Evolutionary conservation across 1,140 invertebrate genomes (phyloP).

Genomic region (Solenopsis fugax): DNA sequence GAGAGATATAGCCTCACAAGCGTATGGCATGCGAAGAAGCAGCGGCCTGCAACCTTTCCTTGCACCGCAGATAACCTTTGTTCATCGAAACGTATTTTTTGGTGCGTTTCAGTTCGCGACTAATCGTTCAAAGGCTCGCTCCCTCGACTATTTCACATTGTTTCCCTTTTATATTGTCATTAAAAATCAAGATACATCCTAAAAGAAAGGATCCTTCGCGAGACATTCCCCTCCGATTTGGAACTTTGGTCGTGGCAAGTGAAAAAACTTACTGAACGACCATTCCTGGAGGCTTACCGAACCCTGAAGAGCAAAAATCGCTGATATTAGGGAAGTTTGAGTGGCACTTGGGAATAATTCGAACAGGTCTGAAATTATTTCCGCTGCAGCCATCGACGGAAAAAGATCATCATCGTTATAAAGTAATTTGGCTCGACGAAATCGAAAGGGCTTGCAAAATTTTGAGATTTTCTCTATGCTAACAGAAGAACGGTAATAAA

Average conservation of each 20-base stretch:
- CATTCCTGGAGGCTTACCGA: slow-evolving; percentile 10
- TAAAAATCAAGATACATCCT: not conserved
- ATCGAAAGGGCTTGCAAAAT: not conserved
- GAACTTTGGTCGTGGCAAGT: not conserved
- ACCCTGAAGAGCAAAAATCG: not conserved
- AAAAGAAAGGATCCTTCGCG: not conserved
- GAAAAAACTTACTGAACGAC: not conserved
- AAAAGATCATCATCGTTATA: not conserved
- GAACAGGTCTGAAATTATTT: slow-evolving; percentile 37
- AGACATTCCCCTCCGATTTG: not conserved
- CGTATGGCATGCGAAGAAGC: no score
- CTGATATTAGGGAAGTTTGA: slow-evolving; percentile 1
- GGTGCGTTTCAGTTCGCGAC: not conserved
- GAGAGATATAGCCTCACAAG: no score
- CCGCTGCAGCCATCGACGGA: slow-evolving; percentile 7
- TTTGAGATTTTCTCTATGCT: not conserved
- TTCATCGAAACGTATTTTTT: not conserved
- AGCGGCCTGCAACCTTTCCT: no score
- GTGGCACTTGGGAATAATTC: slow-evolving; percentile 21
- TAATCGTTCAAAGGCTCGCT: not conserved
- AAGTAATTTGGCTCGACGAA: not conserved
- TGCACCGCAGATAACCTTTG: not conserved
- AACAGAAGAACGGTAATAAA: slow-evolving; percentile 7
- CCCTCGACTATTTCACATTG: not conserved
- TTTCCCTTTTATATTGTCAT: not conserved